These are phyloP conservation scores for Listronotus oregonensis DNA, from an alignment of 1,140 invertebrate species.

Conservation along the genomic window DNA sequence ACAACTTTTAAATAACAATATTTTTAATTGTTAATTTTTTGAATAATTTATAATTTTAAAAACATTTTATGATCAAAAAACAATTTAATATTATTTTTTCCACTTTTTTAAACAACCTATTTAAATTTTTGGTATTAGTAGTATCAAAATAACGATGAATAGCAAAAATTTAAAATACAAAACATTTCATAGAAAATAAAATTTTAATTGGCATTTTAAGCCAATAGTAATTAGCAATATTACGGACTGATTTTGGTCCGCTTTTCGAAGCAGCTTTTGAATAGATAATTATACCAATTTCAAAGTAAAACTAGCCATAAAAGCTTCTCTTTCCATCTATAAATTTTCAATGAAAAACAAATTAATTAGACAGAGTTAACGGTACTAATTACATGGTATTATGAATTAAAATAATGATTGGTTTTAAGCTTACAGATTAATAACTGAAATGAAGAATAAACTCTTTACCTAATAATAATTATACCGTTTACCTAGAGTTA, in stretches of 20 bases:
- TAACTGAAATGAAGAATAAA: not conserved
- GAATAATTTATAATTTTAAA: too few relatives aligned
- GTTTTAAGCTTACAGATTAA: not conserved
- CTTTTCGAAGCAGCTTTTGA: conserved; percentile 3
- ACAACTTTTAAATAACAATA: too few relatives aligned
- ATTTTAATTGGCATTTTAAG: conserved; percentile 6
- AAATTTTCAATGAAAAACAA: not conserved
- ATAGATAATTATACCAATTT: conserved; percentile 10
- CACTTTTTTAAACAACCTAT: too few relatives aligned
- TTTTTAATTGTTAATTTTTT: too few relatives aligned
- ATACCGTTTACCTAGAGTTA: too few relatives aligned
- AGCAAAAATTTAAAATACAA: too few relatives aligned
- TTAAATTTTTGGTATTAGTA: too few relatives aligned
- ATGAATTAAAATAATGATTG: not conserved
- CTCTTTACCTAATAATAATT: too few relatives aligned
- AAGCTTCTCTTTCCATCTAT: not conserved
- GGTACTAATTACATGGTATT: not conserved
- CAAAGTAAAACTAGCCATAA: conserved; percentile 6
- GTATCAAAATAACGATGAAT: too few relatives aligned
- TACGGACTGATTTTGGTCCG: not conserved
- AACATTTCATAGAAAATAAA: too few relatives aligned
- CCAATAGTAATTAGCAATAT: not conserved
- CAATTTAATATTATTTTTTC: too few relatives aligned
- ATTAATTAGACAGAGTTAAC: conserved; percentile 4
- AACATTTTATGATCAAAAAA: too few relatives aligned